These are phyloP conservation scores for Lycaena phlaeas DNA, from an alignment of 2,888 invertebrate genomes.

Conservation along the genomic window DNA sequence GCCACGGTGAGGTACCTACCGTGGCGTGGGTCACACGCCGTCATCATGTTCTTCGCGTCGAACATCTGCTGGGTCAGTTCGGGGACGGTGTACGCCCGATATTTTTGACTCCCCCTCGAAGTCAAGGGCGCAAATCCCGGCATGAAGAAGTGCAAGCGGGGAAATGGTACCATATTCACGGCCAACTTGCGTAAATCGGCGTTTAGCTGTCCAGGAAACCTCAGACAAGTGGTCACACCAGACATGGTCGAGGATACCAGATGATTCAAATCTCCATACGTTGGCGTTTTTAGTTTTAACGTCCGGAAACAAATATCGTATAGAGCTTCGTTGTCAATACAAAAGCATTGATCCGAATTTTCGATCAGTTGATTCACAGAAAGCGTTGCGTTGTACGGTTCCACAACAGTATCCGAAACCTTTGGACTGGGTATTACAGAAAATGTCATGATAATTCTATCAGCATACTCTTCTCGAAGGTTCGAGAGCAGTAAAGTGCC, in stretches of 20 bases:
- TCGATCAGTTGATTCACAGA: slow-evolving; percentile 78
- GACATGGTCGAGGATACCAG: slow-evolving; percentile 53
- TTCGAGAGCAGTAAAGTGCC: slow-evolving; percentile 79
- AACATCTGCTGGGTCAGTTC: slow-evolving; percentile 93
- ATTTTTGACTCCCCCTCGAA: slow-evolving; percentile 86
- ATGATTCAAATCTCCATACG: slow-evolving; percentile 82
- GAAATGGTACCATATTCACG: slow-evolving; percentile 79
- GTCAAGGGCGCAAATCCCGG: slow-evolving; percentile 77
- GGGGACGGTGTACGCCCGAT: slow-evolving; percentile 88
- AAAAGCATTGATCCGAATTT: slow-evolving; percentile 75
- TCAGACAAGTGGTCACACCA: slow-evolving; percentile 51
- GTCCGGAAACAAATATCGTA: slow-evolving; percentile 86
- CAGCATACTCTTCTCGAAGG: slow-evolving; percentile 81
- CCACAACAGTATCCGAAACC: slow-evolving; percentile 80
- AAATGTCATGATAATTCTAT: slow-evolving; percentile 78
- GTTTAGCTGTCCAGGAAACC: slow-evolving; percentile 66
- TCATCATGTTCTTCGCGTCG: slow-evolving; percentile 97
- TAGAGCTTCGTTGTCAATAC: slow-evolving; percentile 83
- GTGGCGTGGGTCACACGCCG: slow-evolving; percentile 91
- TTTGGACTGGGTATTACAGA: slow-evolving; percentile 81
- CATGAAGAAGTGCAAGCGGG: slow-evolving; percentile 73
- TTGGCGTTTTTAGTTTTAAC: slow-evolving; percentile 78
- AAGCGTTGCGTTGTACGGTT: slow-evolving; percentile 79
- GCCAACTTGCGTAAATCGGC: slow-evolving; percentile 79
- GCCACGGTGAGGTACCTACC: slow-evolving; percentile 91